These are phyloP conservation scores for Uloborus plumipes DNA, from an alignment of 2,888 invertebrate genomes.

Conservation along the genomic window DNA sequence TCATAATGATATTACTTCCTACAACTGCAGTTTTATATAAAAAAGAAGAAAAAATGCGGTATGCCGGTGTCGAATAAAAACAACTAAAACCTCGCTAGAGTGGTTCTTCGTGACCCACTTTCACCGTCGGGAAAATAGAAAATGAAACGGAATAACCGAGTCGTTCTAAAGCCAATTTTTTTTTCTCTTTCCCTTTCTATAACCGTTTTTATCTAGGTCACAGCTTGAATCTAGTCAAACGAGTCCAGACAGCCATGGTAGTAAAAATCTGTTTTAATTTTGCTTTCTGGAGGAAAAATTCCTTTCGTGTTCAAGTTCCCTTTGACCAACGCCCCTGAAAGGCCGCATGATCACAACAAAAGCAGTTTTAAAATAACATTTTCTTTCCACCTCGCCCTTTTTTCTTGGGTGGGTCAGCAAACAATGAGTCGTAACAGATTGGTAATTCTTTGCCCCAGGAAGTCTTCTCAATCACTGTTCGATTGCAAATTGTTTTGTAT, in stretches of 20 bases:
- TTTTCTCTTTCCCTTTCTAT: conserved; percentile 13
- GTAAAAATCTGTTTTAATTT: too few species aligned
- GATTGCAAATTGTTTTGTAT: too few species aligned
- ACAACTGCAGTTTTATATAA: too few species aligned
- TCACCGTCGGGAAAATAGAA: conserved; percentile 2
- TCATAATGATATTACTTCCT: too few species aligned
- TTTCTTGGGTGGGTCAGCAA: too few species aligned
- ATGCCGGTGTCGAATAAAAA: conserved; percentile 11
- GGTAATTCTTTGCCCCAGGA: too few species aligned
- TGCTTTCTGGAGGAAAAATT: too few species aligned
- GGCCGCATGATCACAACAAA: background rate
- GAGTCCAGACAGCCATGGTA: background rate
- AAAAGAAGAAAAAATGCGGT: background rate
- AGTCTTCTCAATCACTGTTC: too few species aligned
- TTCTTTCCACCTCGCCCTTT: too few species aligned
- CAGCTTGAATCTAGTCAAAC: conserved; percentile 25
- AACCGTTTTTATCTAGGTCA: conserved; percentile 23
- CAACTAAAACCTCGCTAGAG: conserved; percentile 22
- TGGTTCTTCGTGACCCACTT: conserved; percentile 60
- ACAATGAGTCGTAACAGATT: too few species aligned
- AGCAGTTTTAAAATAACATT: too few species aligned
- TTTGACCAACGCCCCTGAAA: conserved; percentile 48
- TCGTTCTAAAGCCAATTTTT: conserved; percentile 1
- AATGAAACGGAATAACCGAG: background rate
- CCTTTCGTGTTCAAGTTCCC: background rate